Evolutionary conservation across 1,140 invertebrate genomes (phyloP).

Genomic region (Hylyphantes graminicola): DNA sequence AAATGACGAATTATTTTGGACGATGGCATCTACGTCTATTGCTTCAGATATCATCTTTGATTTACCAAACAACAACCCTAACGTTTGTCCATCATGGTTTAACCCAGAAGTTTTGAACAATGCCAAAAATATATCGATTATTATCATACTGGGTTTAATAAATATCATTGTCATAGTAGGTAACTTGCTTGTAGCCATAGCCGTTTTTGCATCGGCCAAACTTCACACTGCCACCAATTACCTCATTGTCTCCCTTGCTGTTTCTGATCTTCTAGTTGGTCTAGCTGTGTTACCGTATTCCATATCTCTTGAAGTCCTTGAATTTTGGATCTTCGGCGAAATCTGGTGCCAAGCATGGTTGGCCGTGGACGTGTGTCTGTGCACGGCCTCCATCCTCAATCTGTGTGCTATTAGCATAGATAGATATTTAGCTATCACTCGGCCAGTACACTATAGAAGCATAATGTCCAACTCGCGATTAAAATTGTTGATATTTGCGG

Average conservation of each 20-base stretch:
- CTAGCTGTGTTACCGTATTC: constrained; percentile 91
- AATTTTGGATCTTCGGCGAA: constrained; percentile 93
- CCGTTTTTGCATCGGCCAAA: constrained; percentile 88
- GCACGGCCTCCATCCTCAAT: constrained; percentile 94
- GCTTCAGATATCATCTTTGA: constrained; percentile 11
- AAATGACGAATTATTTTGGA: too few relatives aligned
- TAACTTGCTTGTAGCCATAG: constrained; percentile 91
- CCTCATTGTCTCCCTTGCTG: constrained; percentile 93
- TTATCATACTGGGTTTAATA: constrained; percentile 82
- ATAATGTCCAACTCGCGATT: constrained; percentile 91
- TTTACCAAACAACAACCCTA: neutral
- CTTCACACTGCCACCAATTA: constrained; percentile 92
- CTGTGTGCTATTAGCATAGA: constrained; percentile 86
- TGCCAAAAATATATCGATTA: constrained; percentile 77
- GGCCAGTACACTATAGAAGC: constrained; percentile 90
- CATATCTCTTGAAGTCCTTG: constrained; percentile 84
- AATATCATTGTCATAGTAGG: constrained; percentile 86
- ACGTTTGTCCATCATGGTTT: constrained; percentile 29
- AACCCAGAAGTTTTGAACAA: constrained; percentile 68
- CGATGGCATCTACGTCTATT: neutral
- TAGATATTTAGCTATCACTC: constrained; percentile 92
- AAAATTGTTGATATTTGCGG: constrained; percentile 85
- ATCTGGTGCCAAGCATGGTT: constrained; percentile 93
- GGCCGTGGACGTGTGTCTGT: constrained; percentile 96
- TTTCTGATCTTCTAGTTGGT: constrained; percentile 91